phyloP scores from a whole-genome alignment of 2,797 vertebrate species.

The Pterois miles region DNA sequence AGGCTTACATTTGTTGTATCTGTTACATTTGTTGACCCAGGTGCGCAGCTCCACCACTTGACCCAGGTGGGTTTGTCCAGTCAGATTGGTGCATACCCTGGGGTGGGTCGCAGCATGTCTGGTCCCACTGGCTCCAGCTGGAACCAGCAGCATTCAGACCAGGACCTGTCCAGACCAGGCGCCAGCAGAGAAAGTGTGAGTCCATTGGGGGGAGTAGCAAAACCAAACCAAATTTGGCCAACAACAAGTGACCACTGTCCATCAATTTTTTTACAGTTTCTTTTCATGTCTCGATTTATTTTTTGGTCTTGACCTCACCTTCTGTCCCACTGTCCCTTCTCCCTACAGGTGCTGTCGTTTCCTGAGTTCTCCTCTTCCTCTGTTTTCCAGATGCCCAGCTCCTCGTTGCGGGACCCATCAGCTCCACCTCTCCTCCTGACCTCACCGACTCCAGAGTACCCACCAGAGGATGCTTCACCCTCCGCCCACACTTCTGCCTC shows the following conservation, averaged over 20 bases:
- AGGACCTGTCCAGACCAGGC: constrained; percentile 85
- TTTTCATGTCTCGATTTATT: background rate
- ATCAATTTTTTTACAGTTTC: background rate
- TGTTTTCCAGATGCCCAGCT: constrained; percentile 94
- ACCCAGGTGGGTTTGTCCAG: constrained; percentile 96
- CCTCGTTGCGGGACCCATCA: constrained; percentile 87
- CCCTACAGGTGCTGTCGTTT: constrained; percentile 85
- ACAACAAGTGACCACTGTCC: background rate
- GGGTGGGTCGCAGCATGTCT: constrained; percentile 90
- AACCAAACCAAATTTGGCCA: background rate
- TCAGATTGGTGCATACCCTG: constrained; percentile 90
- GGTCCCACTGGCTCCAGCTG: constrained; percentile 91
- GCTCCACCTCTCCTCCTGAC: constrained; percentile 89
- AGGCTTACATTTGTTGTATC: background rate
- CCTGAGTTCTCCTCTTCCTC: constrained; percentile 93
- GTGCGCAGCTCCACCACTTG: constrained; percentile 95
- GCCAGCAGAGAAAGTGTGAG: constrained; percentile 90
- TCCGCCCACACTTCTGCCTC: constrained; percentile 94
- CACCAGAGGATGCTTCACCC: constrained; percentile 91
- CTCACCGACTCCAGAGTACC: constrained; percentile 88
- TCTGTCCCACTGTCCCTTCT: background rate
- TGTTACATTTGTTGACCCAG: constrained; percentile 68
- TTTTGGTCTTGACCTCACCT: background rate
- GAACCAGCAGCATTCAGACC: constrained; percentile 89
- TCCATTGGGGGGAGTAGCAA: constrained; percentile 41